Conservation (phyloP, 2,888 invertebrate genomes). For the Campaea margaritaria region DNA sequence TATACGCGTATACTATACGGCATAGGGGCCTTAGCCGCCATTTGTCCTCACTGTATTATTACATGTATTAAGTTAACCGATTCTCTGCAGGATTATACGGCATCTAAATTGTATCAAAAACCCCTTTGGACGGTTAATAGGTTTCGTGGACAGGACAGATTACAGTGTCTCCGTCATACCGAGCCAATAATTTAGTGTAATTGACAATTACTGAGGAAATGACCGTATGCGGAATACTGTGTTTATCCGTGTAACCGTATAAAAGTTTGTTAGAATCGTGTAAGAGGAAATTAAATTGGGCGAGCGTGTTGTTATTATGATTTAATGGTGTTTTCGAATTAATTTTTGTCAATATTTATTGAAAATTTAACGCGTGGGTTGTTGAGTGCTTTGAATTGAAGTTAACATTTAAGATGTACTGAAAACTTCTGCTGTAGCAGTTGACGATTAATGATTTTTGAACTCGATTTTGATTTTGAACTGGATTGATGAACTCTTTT, state of each 20-base stretch:
- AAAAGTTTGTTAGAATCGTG: constrained; percentile 14
- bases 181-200: constrained; percentile 41
- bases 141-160: constrained; percentile 63
- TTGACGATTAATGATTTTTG: too few relatives aligned
- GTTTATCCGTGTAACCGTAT: constrained; percentile 25
- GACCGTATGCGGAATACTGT: constrained; percentile 26
- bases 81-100: constrained; percentile 59
- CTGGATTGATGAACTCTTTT: too few relatives aligned
- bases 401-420: too few relatives aligned
- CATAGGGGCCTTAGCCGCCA: constrained; percentile 2
- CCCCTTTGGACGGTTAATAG: constrained; percentile 55
- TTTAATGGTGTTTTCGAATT: constrained; percentile 23
- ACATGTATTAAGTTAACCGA: constrained; percentile 69
- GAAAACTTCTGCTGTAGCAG: too few relatives aligned
- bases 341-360: constrained; percentile 13
- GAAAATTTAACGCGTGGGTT: constrained; percentile 10
- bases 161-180: constrained; percentile 61
- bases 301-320: constrained; percentile 26
- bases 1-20: constrained; percentile 13
- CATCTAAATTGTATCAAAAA: constrained; percentile 80
- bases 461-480: too few relatives aligned
- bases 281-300: constrained; percentile 23
- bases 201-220: constrained; percentile 40
- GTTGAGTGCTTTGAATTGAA: not conserved
- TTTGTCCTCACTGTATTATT: constrained; percentile 76